Base-by-base conservation (phyloP, 2,888 invertebrate species). In the Cephus pulcher region DNA sequence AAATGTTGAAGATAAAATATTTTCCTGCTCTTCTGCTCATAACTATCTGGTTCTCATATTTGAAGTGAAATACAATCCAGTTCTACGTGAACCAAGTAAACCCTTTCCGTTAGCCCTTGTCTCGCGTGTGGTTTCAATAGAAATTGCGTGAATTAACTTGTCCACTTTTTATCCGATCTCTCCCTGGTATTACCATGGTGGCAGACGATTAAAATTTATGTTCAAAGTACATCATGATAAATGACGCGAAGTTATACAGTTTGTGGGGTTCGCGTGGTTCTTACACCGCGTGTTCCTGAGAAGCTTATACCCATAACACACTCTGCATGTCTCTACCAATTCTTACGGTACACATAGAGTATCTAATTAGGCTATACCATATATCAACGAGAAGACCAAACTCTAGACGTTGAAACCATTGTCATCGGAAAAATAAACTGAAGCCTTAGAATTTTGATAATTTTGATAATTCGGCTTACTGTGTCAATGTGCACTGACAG, bases 161-260 rank as follows among this genome's bases (percentile, higher is more conserved):
- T 70, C 70, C 12, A 70, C 4, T 70, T 70, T 70, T 70, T 70
- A 30, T 70, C 30, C 32, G 70, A 33, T 30, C 33, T 70, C 15
- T 15, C 70, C 70, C 32, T 70, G 33, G 15, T 70, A 70, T 70
- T 70, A 70, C 0, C 70, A 33, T 70, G 32, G 70, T 4, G 70
- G 33, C 30, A 15, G 30, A 70, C 70, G 30, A 70, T 70, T 70
- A 70, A 70, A 70, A 70, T 70, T 70, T 30, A 70, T 70, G 70
- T 70, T 70, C 70, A 70, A 33, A 70, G 70, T 70, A 70, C 70
- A 30, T 33, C 70, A 33, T 70, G 70, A 70, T 70, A 70, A 70
- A 70, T 33, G 70, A 70, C 11, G 70, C 70, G 30, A 70, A 30
- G 70, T 70, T 70, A 15, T 33, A 15, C 6, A 30, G 70, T 70